Percentiles rank a stretch among this genome's conserved stretches.
Evolutionary conservation across 1,140 invertebrate species (phyloP).

Genomic region (Drosophila nigromelanica): DNA sequence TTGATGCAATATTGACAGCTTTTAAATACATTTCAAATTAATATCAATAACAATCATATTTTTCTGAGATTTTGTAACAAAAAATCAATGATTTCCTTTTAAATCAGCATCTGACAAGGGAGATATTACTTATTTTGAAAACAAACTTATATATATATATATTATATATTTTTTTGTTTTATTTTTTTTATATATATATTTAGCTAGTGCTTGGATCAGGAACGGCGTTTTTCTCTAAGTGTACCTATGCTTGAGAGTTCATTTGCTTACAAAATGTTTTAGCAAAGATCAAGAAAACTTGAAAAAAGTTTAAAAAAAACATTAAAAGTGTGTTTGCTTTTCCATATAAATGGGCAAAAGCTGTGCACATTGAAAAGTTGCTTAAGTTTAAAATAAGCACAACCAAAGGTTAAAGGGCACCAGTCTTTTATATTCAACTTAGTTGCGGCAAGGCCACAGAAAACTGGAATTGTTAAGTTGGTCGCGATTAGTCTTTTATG

Average conservation of each 20-base stretch:
- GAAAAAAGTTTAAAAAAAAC: slow-evolving; percentile 14
- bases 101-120: no score
- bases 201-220: no score
- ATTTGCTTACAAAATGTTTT: slow-evolving; percentile 8
- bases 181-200: no score
- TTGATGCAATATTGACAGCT: no score
- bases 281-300: slow-evolving; percentile 7
- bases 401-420: slow-evolving; percentile 18
- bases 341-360: slow-evolving; percentile 45
- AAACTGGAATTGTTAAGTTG: background rate
- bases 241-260: background rate
- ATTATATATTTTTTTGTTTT: no score
- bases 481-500: slow-evolving; percentile 14
- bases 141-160: no score
- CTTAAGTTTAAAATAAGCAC: slow-evolving; percentile 9
- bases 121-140: no score
- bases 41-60: no score
- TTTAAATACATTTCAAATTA: no score
- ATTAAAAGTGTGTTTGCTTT: slow-evolving; percentile 34
- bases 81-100: no score
- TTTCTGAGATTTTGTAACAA: no score
- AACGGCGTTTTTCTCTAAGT: no score
- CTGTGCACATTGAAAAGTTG: slow-evolving; percentile 19
- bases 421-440: background rate
- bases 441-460: slow-evolving; percentile 15